Evolutionary conservation across 2,888 invertebrate species (phyloP), one percentile per base, ranked within the genome.

Genomic region (Trimorus sp.): DNA sequence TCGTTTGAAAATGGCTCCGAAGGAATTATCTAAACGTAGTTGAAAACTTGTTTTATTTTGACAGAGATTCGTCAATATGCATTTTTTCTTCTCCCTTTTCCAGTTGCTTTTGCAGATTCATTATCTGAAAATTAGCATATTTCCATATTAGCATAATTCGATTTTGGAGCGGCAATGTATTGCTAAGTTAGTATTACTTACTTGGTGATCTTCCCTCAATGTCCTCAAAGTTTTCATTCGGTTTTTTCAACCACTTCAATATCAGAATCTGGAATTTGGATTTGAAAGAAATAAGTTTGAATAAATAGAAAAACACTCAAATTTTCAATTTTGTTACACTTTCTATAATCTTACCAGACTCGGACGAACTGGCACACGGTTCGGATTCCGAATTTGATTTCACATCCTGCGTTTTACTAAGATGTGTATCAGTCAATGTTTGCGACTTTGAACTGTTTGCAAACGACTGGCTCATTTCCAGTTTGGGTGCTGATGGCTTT

Each of bases 401-500:
- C 38, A 53, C 2, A 8, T 80, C 59, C 7, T 37, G 12, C 5
- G 65, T 51, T 69, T 82, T 80, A n/a, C 26, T 68, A 5, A 48
- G 5, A 1, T 42, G 59, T 37, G 69, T 59, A 74, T 73, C 81
- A 45, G 16, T 40, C 8, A 58, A 8, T 53, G 77, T 54, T 53
- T 79, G 62, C 15, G 76, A 62, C 36, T 42, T 16, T 53, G 65
- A 74, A 9, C 84, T 54, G 76, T n/a, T 83, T 6, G 75, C 48
- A 65, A 45, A 70, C 37, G 73, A 84, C 7, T 83, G 65, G 58
- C 89, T 87, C 26, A 85, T 79, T 11, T 92, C 92, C 76, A 93
- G 88, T 88, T 92, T 93, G 0, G 98, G 98, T 37, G 97, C 97
- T 51, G 94, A 93, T 0, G 97, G 98, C 45, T 96, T 94, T 89